These are phyloP conservation scores for Ctenochaetus hawaiiensis DNA, from an alignment of 2,797 vertebrate species.

Conservation along the genomic window DNA sequence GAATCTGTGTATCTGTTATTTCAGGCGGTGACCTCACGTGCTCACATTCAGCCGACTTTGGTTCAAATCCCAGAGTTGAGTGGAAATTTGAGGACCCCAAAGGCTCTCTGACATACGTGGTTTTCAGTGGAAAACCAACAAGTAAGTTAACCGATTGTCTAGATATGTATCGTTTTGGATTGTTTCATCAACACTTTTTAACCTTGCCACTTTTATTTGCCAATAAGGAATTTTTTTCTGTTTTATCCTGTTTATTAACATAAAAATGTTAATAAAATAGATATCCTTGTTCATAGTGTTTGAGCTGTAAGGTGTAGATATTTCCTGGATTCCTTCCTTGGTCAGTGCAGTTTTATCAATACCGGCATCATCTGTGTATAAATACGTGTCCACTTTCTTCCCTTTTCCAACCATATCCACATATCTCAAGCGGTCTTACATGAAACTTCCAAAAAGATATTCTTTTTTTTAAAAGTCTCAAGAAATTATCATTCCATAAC, in stretches of 20 bases:
- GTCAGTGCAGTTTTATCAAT: too few species aligned
- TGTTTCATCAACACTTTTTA: neutral
- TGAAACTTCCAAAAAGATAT: too few species aligned
- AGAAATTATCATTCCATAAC: too few species aligned
- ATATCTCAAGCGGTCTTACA: too few species aligned
- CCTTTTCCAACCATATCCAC: too few species aligned
- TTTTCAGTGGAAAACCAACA: constrained; percentile 80
- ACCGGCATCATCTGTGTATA: too few species aligned
- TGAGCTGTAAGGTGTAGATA: neutral
- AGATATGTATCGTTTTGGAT: neutral
- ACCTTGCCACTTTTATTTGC: neutral
- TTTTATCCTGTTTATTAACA: too few species aligned
- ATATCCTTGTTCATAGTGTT: neutral
- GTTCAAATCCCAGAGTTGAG: constrained; percentile 81
- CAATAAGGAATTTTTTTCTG: neutral
- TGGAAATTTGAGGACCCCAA: constrained; percentile 87
- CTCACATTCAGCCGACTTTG: constrained; percentile 70
- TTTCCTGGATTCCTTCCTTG: neutral
- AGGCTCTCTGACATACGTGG: constrained; percentile 79
- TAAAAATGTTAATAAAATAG: neutral
- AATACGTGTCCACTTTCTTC: too few species aligned
- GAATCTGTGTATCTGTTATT: constrained; percentile 12
- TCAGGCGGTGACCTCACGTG: constrained; percentile 86
- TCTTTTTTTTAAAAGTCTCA: too few species aligned
- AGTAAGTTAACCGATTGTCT: constrained; percentile 68